A percentile compares a stretch with the other conserved stretches of the same genome.
Conservation (phyloP, 1,140 invertebrate genomes). For the Bombus haemorrhoidalis region DNA sequence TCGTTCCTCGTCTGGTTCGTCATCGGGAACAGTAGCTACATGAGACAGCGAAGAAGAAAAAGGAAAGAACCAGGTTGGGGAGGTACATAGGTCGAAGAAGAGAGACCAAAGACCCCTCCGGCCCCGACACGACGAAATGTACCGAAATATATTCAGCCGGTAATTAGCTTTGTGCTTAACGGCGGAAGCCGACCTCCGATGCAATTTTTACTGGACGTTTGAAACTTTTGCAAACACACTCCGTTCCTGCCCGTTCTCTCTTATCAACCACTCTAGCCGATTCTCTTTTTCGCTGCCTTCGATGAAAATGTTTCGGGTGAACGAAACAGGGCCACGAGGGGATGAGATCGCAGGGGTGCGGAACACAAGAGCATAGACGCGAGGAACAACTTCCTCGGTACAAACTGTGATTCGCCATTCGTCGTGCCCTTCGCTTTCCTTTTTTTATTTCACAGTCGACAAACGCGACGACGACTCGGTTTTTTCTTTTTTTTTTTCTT, state of each 20-base stretch:
- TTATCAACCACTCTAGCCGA: conserved; percentile 52
- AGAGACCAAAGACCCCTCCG: conserved; percentile 51
- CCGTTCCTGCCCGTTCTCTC: conserved; percentile 38
- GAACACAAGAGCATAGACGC: background rate
- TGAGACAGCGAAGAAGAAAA: conserved; percentile 13
- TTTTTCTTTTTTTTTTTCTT: background rate
- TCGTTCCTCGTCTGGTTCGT: conserved; percentile 36
- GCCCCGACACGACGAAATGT: conserved; percentile 61
- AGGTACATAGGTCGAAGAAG: background rate
- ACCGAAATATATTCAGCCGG: conserved; percentile 63
- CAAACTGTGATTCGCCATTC: conserved; percentile 2
- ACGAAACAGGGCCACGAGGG: conserved; percentile 12
- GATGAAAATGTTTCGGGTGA: conserved; percentile 45
- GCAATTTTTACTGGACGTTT: conserved; percentile 64
- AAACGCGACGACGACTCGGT: background rate
- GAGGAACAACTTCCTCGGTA: conserved; percentile 32
- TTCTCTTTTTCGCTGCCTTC: conserved; percentile 39
- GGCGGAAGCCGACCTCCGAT: conserved; percentile 49
- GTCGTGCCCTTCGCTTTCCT: background rate
- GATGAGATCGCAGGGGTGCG: background rate
- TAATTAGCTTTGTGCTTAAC: conserved; percentile 70
- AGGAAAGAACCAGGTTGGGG: background rate
- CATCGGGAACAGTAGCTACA: conserved; percentile 7
- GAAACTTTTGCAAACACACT: conserved; percentile 60
- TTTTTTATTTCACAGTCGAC: background rate